A percentile compares a stretch with the other conserved stretches of the same genome.
Conservation (phyloP, 2,888 invertebrate genomes). For the Mythimna loreyi region DNA sequence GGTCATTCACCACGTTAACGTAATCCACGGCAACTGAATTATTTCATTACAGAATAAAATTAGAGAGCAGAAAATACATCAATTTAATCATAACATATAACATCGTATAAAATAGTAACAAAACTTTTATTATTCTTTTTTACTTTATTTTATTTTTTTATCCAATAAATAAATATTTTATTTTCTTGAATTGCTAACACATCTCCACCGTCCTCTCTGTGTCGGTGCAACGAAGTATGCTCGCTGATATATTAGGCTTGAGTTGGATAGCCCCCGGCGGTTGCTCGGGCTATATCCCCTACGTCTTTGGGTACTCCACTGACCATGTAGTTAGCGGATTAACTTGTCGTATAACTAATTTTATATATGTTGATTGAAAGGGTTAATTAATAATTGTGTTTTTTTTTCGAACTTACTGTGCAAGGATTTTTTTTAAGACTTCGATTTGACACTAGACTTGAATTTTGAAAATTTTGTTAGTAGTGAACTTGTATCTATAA, state of each 20-base stretch:
- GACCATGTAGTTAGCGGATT: slow-evolving; percentile 62
- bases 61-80: too few species aligned
- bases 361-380: slow-evolving; percentile 38
- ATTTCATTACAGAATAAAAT: too few species aligned
- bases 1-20: too few species aligned
- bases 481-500: not conserved
- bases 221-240: slow-evolving; percentile 79
- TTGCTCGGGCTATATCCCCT: slow-evolving; percentile 64
- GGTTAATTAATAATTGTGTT: slow-evolving; percentile 32
- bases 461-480: not conserved
- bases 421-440: not conserved
- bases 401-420: slow-evolving; percentile 9
- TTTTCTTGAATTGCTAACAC: slow-evolving; percentile 23
- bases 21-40: too few species aligned
- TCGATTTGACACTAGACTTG: not conserved
- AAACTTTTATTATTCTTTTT: too few species aligned
- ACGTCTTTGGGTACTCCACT: slow-evolving; percentile 56
- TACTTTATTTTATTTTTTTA: too few species aligned
- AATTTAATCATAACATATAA: too few species aligned
- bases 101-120: too few species aligned
- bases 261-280: slow-evolving; percentile 86
- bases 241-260: slow-evolving; percentile 89
- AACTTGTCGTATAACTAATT: slow-evolving; percentile 59
- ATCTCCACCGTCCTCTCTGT: slow-evolving; percentile 72
- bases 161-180: not conserved